These are phyloP conservation scores for Psittacula derbiana DNA, from an alignment of 2,797 vertebrate genomes.

Conservation along the genomic window DNA sequence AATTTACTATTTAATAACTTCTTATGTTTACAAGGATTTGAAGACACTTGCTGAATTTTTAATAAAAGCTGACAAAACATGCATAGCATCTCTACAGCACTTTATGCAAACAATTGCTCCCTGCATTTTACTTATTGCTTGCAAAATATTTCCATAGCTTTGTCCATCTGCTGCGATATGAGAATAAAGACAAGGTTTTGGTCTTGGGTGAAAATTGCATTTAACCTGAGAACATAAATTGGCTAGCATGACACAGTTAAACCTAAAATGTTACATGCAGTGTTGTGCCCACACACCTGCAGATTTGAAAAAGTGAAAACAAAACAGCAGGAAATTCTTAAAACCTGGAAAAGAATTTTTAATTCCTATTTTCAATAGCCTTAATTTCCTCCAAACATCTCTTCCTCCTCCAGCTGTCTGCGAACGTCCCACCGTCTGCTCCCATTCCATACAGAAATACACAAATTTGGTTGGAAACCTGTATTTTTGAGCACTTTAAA, in stretches of 20 bases:
- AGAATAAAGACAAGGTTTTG: neutral
- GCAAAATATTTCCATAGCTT: neutral
- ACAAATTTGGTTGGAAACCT: neutral
- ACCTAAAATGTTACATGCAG: neutral
- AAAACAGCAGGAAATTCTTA: neutral
- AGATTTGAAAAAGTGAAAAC: neutral
- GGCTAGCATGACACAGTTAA: neutral
- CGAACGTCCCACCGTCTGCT: neutral
- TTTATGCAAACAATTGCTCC: neutral
- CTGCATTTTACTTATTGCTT: neutral
- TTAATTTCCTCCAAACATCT: neutral
- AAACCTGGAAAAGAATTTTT: neutral
- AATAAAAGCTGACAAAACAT: slow-evolving; percentile 23
- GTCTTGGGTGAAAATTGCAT: neutral
- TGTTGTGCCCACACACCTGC: neutral
- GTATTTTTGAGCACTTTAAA: neutral
- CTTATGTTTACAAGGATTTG: neutral
- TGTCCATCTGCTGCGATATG: neutral
- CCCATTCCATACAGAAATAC: neutral
- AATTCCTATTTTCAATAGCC: neutral
- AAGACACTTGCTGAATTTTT: slow-evolving; percentile 29
- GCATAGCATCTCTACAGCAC: neutral
- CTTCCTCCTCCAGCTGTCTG: neutral
- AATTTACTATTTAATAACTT: slow-evolving; percentile 7
- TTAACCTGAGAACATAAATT: neutral